Percentiles rank a stretch among this genome's conserved stretches.
These are phyloP conservation scores for Semnopithecus entellus DNA, from an alignment of 2,113 vertebrate species.

Conservation along the genomic window DNA sequence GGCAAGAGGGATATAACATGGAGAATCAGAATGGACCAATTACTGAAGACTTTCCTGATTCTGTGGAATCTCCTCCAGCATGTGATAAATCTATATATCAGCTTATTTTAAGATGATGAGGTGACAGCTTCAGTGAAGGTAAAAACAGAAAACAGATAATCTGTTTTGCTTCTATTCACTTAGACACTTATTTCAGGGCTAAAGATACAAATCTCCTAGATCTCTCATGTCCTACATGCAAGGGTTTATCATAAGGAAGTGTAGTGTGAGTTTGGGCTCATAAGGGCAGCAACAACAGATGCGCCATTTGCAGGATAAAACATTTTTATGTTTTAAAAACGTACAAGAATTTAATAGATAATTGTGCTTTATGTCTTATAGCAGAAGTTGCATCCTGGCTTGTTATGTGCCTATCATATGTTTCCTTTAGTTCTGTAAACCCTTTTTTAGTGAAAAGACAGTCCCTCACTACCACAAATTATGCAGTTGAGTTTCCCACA, in stretches of 20 bases:
- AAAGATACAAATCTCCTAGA: neutral
- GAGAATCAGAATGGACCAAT: neutral
- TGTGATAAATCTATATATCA: neutral
- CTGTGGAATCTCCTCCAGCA: neutral
- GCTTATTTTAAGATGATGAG: neutral
- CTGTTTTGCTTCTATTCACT: neutral
- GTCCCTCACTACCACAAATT: neutral
- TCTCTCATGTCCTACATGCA: neutral
- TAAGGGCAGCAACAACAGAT: neutral
- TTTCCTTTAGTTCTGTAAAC: neutral
- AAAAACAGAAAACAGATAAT: slow-evolving; percentile 19
- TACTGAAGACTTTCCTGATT: neutral
- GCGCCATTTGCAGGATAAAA: neutral
- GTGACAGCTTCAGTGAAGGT: neutral
- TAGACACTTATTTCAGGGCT: neutral
- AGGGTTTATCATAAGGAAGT: neutral
- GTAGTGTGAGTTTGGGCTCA: neutral
- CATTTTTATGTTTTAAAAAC: neutral
- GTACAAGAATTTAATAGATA: neutral
- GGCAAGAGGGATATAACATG: neutral
- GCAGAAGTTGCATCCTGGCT: slow-evolving; percentile 1
- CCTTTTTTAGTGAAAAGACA: neutral
- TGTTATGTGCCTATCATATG: neutral
- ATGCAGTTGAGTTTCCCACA: neutral
- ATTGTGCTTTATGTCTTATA: neutral